phyloP scores from a whole-genome alignment of 2,888 invertebrate genomes.

The Germaria angustata region DNA sequence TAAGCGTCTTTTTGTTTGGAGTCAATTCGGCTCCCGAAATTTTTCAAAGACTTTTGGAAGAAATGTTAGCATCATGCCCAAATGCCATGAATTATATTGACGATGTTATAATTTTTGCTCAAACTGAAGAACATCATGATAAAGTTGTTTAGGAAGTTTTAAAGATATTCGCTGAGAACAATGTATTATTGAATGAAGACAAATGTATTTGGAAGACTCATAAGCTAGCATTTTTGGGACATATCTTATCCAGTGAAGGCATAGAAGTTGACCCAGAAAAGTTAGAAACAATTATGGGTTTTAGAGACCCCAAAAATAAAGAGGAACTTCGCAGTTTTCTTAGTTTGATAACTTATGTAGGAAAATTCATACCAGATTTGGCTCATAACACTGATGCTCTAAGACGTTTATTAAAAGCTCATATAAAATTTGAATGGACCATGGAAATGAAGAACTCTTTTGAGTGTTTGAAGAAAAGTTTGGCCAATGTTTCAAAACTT shows the following conservation, averaged over 20 bases:
- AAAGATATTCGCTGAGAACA: constrained; percentile 65
- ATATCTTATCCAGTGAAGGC: constrained; percentile 66
- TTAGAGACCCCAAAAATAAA: constrained; percentile 69
- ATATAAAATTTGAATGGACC: constrained; percentile 70
- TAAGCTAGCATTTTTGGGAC: too few relatives aligned
- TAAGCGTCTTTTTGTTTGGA: too few relatives aligned
- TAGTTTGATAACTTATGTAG: constrained; percentile 74
- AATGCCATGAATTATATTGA: too few relatives aligned
- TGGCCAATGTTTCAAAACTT: constrained; percentile 67
- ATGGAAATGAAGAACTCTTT: constrained; percentile 68
- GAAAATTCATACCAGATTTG: too few relatives aligned
- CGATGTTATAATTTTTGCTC: too few relatives aligned
- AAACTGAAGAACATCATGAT: constrained; percentile 73
- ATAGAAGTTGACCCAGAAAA: constrained; percentile 67
- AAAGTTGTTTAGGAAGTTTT: constrained; percentile 68
- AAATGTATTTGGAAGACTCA: too few relatives aligned
- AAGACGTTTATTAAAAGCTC: too few relatives aligned
- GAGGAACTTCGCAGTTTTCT: constrained; percentile 74
- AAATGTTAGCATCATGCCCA: too few relatives aligned
- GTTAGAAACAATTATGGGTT: constrained; percentile 67
- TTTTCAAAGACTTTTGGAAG: too few relatives aligned
- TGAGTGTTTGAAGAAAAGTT: constrained; percentile 67
- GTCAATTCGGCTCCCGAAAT: too few relatives aligned
- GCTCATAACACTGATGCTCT: too few relatives aligned
- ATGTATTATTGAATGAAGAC: constrained; percentile 70